Conservation (phyloP, 2,113 vertebrate genomes). For the Colius striatus region DNA sequence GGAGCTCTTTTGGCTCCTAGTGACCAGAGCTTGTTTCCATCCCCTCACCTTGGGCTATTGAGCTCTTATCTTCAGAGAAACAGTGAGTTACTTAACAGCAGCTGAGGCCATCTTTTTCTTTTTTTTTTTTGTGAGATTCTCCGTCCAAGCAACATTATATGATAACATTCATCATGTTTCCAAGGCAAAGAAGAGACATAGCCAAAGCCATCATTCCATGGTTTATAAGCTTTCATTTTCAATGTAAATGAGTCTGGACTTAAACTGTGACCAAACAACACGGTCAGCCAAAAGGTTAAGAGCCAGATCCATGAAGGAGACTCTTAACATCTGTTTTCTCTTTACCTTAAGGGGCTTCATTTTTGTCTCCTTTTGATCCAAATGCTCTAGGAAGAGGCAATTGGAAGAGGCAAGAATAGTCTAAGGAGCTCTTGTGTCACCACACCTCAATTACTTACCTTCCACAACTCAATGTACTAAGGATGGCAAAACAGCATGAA, state of each 20-base stretch:
- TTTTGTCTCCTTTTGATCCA: background rate
- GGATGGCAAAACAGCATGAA: background rate
- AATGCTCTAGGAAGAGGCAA: background rate
- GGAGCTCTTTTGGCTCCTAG: constrained; percentile 15
- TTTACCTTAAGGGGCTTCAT: background rate
- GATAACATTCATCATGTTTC: background rate
- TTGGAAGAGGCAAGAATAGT: background rate
- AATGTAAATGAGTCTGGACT: background rate
- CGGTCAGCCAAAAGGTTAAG: background rate
- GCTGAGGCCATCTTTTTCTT: background rate
- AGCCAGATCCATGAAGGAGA: background rate
- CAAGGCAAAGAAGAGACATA: background rate
- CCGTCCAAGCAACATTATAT: background rate
- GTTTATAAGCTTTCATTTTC: background rate
- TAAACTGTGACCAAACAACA: background rate
- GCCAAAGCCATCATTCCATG: background rate
- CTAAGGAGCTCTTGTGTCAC: background rate
- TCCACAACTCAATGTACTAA: fast-evolving
- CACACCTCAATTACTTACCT: background rate
- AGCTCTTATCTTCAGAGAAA: constrained; percentile 45
- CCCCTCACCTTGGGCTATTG: background rate
- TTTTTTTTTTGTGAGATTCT: background rate
- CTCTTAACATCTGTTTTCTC: background rate
- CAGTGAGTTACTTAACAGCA: constrained; percentile 29
- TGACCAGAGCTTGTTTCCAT: constrained; percentile 28